Conservation (phyloP, 2,888 invertebrate genomes). For the Epistrophe eligans region DNA sequence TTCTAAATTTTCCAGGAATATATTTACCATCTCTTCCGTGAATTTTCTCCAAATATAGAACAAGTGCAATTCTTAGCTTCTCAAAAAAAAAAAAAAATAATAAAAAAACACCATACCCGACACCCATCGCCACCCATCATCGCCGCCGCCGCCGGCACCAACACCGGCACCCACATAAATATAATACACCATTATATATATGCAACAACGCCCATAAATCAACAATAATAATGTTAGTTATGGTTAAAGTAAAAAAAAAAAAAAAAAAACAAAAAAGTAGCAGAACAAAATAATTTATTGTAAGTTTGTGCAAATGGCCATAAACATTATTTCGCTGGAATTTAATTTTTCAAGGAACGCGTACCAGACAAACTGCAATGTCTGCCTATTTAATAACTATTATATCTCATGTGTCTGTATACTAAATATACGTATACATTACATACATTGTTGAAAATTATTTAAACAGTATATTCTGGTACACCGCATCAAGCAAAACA, state of each 20-base stretch:
- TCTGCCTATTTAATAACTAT: constrained; percentile 60
- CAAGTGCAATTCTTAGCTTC: constrained; percentile 9
- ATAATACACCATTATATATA: constrained; percentile 12
- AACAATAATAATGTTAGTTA: constrained; percentile 48
- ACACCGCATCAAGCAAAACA: constrained; percentile 41
- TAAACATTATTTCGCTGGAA: constrained; percentile 67
- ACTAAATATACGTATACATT: neutral
- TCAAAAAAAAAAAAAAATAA: neutral
- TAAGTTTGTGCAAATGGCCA: constrained; percentile 66
- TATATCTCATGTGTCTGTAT: neutral
- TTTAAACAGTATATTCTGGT: constrained; percentile 47
- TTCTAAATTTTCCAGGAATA: constrained; percentile 27
- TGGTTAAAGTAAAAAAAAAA: neutral
- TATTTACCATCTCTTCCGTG: constrained; percentile 17
- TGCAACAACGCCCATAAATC: constrained; percentile 59
- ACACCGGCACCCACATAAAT: constrained; percentile 3
- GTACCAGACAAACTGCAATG: constrained; percentile 47
- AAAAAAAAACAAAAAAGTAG: neutral
- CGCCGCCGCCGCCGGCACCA: neutral
- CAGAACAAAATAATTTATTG: constrained; percentile 54
- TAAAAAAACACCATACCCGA: neutral
- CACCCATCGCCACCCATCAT: no score
- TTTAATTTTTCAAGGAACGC: constrained; percentile 62
- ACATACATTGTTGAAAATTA: constrained; percentile 16
- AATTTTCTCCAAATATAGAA: constrained; percentile 43